Base-by-base conservation (phyloP, 2,888 invertebrate species). In the Blastobasis lacticolella region DNA sequence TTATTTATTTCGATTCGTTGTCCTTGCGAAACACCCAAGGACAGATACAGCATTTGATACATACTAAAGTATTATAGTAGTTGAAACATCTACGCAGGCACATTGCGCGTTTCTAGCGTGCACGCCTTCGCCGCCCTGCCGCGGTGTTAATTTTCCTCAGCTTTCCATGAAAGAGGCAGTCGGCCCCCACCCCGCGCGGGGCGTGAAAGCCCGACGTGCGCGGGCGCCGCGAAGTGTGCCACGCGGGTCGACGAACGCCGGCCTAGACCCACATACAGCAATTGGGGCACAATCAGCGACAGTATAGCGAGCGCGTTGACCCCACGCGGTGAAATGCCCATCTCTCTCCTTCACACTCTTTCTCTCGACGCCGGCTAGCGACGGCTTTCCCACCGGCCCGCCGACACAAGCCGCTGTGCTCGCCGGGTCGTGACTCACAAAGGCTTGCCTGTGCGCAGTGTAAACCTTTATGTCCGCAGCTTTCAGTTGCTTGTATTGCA, bases 211-310 rank as follows among this genome's bases (percentile, higher is more conserved):
- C 79, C 81, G 55, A 75, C 74, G 76, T 76, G 80, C 81, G 81
- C 81, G 74, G 74, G 81, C 79, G 81, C 75, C 65, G 67, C 73
- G 67, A 86, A 86, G 85, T 88, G 78, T 86, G 88, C 70, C 89
- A 79, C 73, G 73, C 81, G 81, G 88, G 88, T 88, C 88, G 82
- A 81, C 83, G 88, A 85, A 84, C 87, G 88, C 85, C 86, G 89
- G 86, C 89, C 89, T 89, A 89, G 89, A 88, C 89, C 89, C 79
- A 88, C 86, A 79, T 89, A 75, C 64, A 66, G 73, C 81, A 88
- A 88, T 88, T 87, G 85, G 88, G 87, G 69, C 86, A 86, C 81
- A 88, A 88, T 88, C 86, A 88, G 88, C 81, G 88, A 89, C 81
- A 88, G 88, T 88, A 83, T 73, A 76, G 73, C 73, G 74, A 78